Evolutionary conservation across 1,140 invertebrate species (phyloP).

Genomic region (Cecropterus lyciades): DNA sequence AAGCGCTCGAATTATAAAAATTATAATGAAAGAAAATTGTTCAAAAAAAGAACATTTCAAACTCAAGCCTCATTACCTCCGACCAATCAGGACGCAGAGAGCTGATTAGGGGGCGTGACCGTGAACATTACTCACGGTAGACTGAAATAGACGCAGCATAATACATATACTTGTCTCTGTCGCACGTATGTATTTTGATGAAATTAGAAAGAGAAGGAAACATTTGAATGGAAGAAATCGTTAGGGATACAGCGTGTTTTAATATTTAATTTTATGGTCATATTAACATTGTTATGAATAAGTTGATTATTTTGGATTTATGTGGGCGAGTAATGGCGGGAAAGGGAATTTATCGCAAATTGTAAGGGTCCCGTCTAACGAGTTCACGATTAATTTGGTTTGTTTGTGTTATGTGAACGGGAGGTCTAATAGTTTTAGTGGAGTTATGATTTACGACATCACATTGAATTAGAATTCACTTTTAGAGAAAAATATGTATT

Average conservation of each 20-base stretch:
- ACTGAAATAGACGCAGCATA: conserved; percentile 33
- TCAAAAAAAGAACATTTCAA: conserved; percentile 56
- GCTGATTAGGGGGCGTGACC: conserved; percentile 74
- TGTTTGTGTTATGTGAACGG: conserved; percentile 32
- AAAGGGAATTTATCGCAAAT: conserved; percentile 60
- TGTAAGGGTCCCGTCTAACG: conserved; percentile 38
- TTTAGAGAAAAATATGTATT: neutral
- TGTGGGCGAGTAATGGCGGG: conserved; percentile 65
- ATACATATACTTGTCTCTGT: conserved; percentile 52
- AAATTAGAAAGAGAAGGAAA: conserved; percentile 44
- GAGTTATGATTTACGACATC: conserved; percentile 1
- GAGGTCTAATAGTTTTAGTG: conserved; percentile 11
- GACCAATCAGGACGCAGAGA: conserved; percentile 59
- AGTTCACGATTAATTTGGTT: conserved; percentile 39
- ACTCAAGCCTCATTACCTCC: conserved; percentile 59
- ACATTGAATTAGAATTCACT: neutral
- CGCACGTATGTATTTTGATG: conserved; percentile 15
- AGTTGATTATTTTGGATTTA: conserved; percentile 69
- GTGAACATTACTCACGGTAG: conserved; percentile 66
- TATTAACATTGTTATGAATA: conserved; percentile 76
- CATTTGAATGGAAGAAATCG: conserved; percentile 50
- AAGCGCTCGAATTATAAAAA: conserved; percentile 46
- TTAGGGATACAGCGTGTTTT: conserved; percentile 65
- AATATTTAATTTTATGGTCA: conserved; percentile 78
- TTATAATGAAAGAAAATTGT: conserved; percentile 67